Conservation (phyloP, 2,113 vertebrate genomes). For the Empidonax alnorum region DNA sequence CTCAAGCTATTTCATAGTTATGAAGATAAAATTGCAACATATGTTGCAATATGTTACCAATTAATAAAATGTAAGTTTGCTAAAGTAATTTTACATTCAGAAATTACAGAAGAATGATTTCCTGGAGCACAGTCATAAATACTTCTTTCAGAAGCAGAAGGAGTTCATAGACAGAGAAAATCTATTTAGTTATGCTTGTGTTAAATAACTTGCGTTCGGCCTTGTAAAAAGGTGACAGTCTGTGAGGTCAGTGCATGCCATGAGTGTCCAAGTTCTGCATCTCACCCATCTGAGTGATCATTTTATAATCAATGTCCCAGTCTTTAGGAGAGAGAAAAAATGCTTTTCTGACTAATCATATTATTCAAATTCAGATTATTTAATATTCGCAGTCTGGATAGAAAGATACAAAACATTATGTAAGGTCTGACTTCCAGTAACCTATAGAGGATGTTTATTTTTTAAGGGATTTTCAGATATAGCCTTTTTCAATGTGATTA, state of each 20-base stretch:
- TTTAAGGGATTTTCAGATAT: not conserved
- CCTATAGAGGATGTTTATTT: not conserved
- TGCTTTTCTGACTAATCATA: not conserved
- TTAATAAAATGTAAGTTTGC: slow-evolving; percentile 37
- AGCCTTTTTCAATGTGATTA: not conserved
- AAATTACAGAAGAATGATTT: slow-evolving; percentile 43
- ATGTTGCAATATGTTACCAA: not conserved
- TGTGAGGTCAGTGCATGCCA: not conserved
- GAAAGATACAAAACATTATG: not conserved
- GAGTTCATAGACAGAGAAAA: not conserved
- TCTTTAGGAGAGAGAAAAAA: not conserved
- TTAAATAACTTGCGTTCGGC: not conserved
- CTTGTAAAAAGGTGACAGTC: not conserved
- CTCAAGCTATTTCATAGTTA: not conserved
- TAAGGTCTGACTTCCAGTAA: not conserved
- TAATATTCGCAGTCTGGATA: not conserved
- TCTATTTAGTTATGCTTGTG: not conserved
- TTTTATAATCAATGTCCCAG: not conserved
- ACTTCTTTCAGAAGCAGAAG: not conserved
- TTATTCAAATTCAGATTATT: not conserved
- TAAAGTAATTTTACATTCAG: slow-evolving; percentile 19
- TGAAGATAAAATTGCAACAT: slow-evolving; percentile 28
- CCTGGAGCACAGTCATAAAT: not conserved
- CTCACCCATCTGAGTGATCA: not conserved
- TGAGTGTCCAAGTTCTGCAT: not conserved